A percentile compares a stretch with the other conserved stretches of the same genome.
Evolutionary conservation across 2,113 vertebrate genomes (phyloP).

Genomic region (Chrysemys picta): DNA sequence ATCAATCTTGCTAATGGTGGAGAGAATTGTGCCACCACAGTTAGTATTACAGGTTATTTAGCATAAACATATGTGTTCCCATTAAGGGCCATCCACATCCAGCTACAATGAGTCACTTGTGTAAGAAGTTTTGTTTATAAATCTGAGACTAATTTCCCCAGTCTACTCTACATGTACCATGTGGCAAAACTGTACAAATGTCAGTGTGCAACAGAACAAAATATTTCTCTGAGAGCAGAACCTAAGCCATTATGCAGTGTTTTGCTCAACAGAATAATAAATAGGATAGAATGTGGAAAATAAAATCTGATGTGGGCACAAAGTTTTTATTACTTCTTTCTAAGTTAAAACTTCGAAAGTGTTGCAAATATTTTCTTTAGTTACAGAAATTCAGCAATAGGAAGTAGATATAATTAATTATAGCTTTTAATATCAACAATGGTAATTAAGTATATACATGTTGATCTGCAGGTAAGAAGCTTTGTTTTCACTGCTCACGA

Average conservation of each 20-base stretch:
- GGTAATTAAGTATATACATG: background rate
- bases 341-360: conserved; percentile 28
- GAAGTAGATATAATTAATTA: background rate
- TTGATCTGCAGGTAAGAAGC: background rate
- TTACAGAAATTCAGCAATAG: background rate
- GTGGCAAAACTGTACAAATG: conserved; percentile 50
- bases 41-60: conserved; percentile 73
- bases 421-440: background rate
- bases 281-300: background rate
- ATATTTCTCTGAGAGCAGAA: conserved; percentile 47
- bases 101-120: conserved; percentile 60
- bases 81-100: conserved; percentile 68
- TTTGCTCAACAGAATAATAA: conserved; percentile 52
- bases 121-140: conserved; percentile 76
- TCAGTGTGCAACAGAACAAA: conserved; percentile 22
- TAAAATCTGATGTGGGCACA: conserved; percentile 8
- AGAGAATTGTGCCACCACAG: conserved; percentile 57
- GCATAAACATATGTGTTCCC: conserved; percentile 74
- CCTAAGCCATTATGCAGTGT: conserved; percentile 4
- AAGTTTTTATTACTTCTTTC: background rate
- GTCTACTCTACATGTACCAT: conserved; percentile 3
- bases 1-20: conserved; percentile 71
- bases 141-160: conserved; percentile 76
- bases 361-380: background rate
- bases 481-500: background rate